These are phyloP conservation scores for Carassius gibelio DNA, from an alignment of 2,113 vertebrate genomes.

Conservation along the genomic window DNA sequence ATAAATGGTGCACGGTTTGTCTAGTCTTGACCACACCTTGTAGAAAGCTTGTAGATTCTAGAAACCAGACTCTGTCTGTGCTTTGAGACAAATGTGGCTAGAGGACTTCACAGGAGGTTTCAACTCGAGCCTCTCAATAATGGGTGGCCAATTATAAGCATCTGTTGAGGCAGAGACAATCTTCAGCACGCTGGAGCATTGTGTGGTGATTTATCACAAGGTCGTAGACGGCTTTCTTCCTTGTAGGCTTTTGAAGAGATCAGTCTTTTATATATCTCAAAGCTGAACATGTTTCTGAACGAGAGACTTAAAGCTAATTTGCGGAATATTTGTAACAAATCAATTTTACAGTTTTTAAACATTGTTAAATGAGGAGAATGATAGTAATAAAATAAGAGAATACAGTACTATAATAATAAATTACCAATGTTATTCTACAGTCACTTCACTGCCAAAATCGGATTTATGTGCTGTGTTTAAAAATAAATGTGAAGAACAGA, in stretches of 20 bases:
- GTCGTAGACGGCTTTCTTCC: background rate
- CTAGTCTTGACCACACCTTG: slow-evolving; percentile 39
- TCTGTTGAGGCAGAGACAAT: slow-evolving; percentile 31
- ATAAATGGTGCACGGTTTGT: slow-evolving; percentile 39
- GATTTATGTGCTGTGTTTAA: background rate
- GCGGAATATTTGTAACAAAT: background rate
- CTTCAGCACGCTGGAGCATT: background rate
- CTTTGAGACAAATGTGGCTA: slow-evolving; percentile 46
- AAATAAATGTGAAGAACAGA: background rate
- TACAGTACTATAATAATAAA: background rate
- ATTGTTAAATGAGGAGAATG: background rate
- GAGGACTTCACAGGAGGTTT: slow-evolving; percentile 34
- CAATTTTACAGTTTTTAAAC: background rate
- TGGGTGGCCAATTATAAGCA: slow-evolving; percentile 43
- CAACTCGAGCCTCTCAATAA: slow-evolving; percentile 42
- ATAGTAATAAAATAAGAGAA: too few relatives aligned
- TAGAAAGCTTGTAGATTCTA: background rate
- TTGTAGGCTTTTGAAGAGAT: slow-evolving; percentile 26
- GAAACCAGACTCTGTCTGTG: slow-evolving; percentile 20
- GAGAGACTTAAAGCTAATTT: background rate
- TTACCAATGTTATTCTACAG: background rate
- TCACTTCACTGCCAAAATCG: background rate
- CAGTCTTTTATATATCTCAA: background rate
- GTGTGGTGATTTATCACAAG: slow-evolving; percentile 41
- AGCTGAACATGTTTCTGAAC: background rate